phyloP scores from a whole-genome alignment of 2,113 vertebrate species.

The Ptyas mucosa region DNA sequence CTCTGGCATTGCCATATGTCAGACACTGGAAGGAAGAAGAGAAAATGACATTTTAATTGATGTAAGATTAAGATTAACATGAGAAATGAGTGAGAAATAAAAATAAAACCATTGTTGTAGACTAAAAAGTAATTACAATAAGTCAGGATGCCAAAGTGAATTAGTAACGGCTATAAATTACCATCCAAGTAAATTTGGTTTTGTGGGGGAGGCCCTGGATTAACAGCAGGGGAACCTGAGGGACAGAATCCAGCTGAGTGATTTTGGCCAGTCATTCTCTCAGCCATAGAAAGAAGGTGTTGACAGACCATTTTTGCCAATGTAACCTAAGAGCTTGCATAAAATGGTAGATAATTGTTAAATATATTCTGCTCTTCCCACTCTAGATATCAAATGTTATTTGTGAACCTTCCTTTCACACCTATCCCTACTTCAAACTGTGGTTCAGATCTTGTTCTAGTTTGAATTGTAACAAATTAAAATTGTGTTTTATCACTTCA shows the following conservation, averaged over 20 bases:
- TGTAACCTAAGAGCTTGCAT: not conserved
- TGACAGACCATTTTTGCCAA: not conserved
- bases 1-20: not conserved
- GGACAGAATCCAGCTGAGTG: not conserved
- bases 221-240: not conserved
- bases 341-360: too few species aligned
- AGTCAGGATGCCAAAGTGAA: not conserved
- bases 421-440: not conserved
- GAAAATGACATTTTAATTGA: too few species aligned
- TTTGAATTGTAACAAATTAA: not conserved
- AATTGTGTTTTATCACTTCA: not conserved
- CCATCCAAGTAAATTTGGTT: not conserved
- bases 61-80: not conserved
- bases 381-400: not conserved
- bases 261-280: not conserved
- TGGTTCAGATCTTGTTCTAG: not conserved
- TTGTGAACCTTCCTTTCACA: not conserved
- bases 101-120: not conserved
- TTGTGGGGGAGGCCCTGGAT: not conserved
- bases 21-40: not conserved
- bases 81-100: not conserved
- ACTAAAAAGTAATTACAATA: not conserved
- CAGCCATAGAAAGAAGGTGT: not conserved
- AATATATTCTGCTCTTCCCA: not conserved
- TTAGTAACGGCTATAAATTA: not conserved